These are phyloP conservation scores for Mormyrops boulengeri DNA, from an alignment of 2,797 vertebrate genomes.

Conservation along the genomic window DNA sequence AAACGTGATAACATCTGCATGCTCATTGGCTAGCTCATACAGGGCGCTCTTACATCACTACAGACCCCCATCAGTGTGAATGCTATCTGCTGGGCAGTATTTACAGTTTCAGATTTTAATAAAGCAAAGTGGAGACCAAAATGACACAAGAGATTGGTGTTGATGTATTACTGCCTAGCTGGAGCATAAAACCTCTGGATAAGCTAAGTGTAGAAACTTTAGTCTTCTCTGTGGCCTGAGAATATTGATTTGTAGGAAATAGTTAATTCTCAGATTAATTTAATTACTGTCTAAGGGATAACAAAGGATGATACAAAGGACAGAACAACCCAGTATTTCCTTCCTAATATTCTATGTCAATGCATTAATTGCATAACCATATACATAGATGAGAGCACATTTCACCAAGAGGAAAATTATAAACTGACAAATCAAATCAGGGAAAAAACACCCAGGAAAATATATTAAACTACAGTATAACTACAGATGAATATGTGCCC, in stretches of 20 bases:
- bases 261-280: slow-evolving; percentile 4
- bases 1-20: background rate
- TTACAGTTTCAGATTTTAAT: background rate
- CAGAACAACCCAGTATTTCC: slow-evolving; percentile 8
- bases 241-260: slow-evolving; percentile 1
- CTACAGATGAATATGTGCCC: background rate
- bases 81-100: background rate
- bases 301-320: background rate
- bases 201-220: background rate
- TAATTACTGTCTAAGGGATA: background rate
- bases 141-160: background rate
- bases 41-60: background rate
- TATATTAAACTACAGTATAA: background rate
- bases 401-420: background rate
- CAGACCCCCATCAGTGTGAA: background rate
- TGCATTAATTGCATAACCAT: background rate
- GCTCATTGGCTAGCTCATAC: background rate
- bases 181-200: background rate
- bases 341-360: slow-evolving; percentile 15
- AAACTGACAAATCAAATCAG: background rate
- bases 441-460: background rate
- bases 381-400: slow-evolving; percentile 1
- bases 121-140: background rate
- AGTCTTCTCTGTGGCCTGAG: background rate
- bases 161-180: background rate